These are phyloP conservation scores for Graptemys geographica DNA, from an alignment of 2,797 vertebrate species.

Conservation along the genomic window DNA sequence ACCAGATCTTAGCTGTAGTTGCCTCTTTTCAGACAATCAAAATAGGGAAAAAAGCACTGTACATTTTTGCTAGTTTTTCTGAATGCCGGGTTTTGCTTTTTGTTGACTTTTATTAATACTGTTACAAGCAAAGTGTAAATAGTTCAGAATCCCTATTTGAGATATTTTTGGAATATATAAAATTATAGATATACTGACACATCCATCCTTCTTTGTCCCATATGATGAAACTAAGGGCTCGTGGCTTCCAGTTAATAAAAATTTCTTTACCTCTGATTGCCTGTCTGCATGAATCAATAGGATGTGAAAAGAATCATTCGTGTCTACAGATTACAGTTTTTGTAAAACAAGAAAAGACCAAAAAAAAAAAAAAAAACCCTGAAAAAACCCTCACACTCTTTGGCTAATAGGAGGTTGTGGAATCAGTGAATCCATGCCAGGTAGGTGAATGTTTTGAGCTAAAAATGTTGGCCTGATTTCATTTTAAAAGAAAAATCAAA, in stretches of 20 bases:
- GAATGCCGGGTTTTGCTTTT: accelerated
- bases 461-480: neutral
- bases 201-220: neutral
- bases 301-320: neutral
- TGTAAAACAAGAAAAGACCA: neutral
- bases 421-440: neutral
- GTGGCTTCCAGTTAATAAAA: neutral
- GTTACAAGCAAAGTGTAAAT: neutral
- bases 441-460: neutral
- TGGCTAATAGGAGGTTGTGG: neutral
- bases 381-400: neutral
- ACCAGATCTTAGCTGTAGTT: neutral
- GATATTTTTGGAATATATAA: neutral
- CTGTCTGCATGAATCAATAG: neutral
- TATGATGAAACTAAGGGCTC: neutral
- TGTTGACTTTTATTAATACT: neutral
- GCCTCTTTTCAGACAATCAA: neutral
- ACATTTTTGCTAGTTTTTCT: neutral
- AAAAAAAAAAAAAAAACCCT: neutral
- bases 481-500: neutral
- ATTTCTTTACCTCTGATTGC: neutral
- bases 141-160: neutral
- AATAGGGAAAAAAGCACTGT: neutral
- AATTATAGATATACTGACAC: neutral
- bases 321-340: neutral